Evolutionary conservation across 1,140 invertebrate species (phyloP).

Genomic region (Aphelinus certus): DNA sequence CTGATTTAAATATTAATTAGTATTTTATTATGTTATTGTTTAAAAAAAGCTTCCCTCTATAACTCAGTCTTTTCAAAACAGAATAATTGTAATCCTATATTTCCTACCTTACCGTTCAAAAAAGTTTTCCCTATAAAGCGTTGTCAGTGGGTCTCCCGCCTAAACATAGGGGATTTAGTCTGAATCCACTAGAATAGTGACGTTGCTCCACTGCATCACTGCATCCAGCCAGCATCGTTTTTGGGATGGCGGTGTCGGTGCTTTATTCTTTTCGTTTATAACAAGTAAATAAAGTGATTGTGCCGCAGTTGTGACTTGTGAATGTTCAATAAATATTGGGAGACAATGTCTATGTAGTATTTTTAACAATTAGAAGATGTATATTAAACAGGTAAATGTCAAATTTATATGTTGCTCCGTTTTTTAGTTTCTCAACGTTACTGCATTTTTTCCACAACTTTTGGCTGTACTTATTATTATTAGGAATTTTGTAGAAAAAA

Average conservation of each 20-base stretch:
- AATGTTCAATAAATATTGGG: neutral
- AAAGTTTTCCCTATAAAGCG: no score
- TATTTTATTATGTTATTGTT: no score
- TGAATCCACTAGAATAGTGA: neutral
- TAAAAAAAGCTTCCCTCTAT: no score
- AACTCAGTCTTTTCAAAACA: no score
- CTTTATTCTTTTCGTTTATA: constrained; percentile 26
- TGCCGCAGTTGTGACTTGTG: neutral
- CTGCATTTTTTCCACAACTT: no score
- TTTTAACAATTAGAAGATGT: constrained; percentile 29
- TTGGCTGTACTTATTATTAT: no score
- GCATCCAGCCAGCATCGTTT: constrained; percentile 19
- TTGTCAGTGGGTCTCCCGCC: constrained; percentile 9
- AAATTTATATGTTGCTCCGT: neutral
- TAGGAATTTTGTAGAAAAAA: no score
- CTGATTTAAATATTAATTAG: no score
- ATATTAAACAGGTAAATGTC: constrained; percentile 37
- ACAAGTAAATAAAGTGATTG: constrained; percentile 35
- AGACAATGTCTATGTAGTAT: constrained; percentile 36
- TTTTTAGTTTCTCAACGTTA: constrained; percentile 2
- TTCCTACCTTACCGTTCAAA: neutral
- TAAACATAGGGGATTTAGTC: constrained; percentile 21
- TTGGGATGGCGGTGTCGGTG: constrained; percentile 26
- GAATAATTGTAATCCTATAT: neutral
- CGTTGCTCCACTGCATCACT: constrained; percentile 9